A percentile compares a stretch with the other conserved stretches of the same genome.
Conservation (phyloP, 2,113 vertebrate species). For the human region DNA sequence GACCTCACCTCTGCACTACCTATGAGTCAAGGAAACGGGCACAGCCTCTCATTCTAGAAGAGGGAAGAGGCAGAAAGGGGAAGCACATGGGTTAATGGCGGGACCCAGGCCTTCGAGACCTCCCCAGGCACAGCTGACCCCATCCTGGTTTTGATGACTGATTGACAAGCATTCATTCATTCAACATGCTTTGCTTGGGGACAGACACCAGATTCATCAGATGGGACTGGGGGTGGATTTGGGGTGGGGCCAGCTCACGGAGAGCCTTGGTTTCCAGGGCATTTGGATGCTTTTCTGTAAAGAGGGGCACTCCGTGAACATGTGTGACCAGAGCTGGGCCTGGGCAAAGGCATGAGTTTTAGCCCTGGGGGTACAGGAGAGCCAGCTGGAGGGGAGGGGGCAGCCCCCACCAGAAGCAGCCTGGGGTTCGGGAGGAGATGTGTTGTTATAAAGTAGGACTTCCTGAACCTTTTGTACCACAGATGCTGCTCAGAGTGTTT, state of each 20-base stretch:
- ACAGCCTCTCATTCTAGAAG: not conserved
- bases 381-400: not conserved
- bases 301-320: fast-evolving
- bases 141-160: not conserved
- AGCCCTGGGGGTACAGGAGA: not conserved
- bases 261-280: not conserved
- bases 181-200: not conserved
- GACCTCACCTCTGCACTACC: not conserved
- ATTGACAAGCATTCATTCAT: fast-evolving
- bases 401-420: not conserved
- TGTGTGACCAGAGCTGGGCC: not conserved
- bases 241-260: not conserved
- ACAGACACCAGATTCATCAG: not conserved
- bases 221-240: fast-evolving
- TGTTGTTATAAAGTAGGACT: fast-evolving
- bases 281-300: fast-evolving
- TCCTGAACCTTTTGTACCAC: not conserved
- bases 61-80: not conserved
- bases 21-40: not conserved
- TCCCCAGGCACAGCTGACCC: not conserved
- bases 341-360: fast-evolving
- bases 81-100: no score
- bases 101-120: not conserved
- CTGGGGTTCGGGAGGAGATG: fast-evolving
- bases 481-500: not conserved